Evolutionary conservation across 2,113 vertebrate species (phyloP), one percentile per base, ranked within the genome.

Genomic region (Corythornis vintsioides): DNA sequence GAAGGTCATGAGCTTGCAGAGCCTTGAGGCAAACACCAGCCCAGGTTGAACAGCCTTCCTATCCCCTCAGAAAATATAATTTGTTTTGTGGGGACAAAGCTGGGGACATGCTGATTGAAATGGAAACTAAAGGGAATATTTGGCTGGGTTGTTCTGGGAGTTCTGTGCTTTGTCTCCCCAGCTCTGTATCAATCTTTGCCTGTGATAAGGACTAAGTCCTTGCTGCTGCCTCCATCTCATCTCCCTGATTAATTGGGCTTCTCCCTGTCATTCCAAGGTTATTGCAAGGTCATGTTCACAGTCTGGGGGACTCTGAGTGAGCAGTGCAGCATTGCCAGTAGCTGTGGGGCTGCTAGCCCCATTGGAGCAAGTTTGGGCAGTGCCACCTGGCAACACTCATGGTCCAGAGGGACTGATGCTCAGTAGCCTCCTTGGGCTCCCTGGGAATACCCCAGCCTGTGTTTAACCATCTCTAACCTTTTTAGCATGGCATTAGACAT

Each of bases 311-410:
- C 50, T 60, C 67, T n/a, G 66, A 1, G 2, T 20, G 64, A 85
- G 66, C 83, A 45, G 43, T 2, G 66, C 28, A 8, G 55, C 1
- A 15, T 42, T 52, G 3, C 33, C 0, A 0, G 4, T 8, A 12
- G 56, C 77, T 21, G n/a, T 16, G 21, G 28, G 10, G 16, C 52
- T 52, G 50, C 7, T 19, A n/a, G 13, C 20, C 17, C 69, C 2
- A 0, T n/a, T 43, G 15, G 4, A 8, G 65, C 0, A 7, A 4
- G n/a, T 66, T 60, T 20, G 6, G 70, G 45, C 42, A 5, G 40
- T 7, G 71, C 69, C 78, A 8, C 2, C 0, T 5, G 47, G 81
- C 18, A 10, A 8, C 1, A 20, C 22, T 10, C 29, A 13, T 6
- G 0, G 22, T 4, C 24, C 35, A 1, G 40, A 61, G 50, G 25